A percentile compares a stretch with the other conserved stretches of the same genome.
Evolutionary conservation across 2,797 vertebrate genomes (phyloP).

Genomic region (Graptemys geographica): DNA sequence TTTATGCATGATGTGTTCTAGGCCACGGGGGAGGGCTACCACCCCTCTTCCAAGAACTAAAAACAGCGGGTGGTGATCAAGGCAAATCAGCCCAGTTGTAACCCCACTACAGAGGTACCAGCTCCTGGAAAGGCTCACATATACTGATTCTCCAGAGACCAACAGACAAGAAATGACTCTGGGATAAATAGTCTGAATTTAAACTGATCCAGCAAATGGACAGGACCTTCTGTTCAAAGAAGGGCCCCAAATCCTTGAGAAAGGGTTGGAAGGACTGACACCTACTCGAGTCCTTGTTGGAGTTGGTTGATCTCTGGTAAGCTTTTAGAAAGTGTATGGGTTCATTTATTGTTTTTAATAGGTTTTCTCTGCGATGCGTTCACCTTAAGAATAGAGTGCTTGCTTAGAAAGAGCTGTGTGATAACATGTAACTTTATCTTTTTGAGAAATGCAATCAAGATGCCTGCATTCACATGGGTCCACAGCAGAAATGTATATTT

Average conservation of each 20-base stretch:
- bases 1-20: neutral
- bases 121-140: neutral
- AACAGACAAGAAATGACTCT: neutral
- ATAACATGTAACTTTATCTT: neutral
- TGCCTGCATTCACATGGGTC: neutral
- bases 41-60: neutral
- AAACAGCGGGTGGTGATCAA: no score
- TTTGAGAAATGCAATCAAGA: neutral
- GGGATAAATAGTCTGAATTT: neutral
- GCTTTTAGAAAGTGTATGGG: neutral
- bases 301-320: neutral
- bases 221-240: neutral
- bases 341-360: neutral
- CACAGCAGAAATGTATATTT: neutral
- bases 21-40: neutral
- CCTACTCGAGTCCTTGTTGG: neutral
- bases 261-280: neutral
- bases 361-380: neutral
- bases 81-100: neutral
- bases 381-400: neutral
- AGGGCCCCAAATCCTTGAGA: neutral
- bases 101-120: neutral
- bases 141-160: neutral
- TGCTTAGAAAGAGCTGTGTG: neutral
- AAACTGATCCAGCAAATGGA: neutral